A percentile compares a stretch with the other conserved stretches of the same genome.
Conservation (phyloP, 2,113 vertebrate species). For the Desmodus rotundus region DNA sequence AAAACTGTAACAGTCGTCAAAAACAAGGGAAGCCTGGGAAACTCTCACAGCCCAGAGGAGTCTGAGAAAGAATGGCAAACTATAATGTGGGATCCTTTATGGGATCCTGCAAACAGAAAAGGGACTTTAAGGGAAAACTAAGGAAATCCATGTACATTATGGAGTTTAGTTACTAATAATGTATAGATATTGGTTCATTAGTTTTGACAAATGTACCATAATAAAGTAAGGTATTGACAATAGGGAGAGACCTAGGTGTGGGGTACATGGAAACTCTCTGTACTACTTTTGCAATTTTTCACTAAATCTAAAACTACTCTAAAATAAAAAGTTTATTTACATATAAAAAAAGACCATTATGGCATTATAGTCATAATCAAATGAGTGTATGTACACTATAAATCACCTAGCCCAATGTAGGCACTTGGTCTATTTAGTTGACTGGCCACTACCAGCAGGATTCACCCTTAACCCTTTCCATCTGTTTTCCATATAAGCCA, state of each 20-base stretch:
- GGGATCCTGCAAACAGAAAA: background rate
- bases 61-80: background rate
- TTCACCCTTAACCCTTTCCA: background rate
- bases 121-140: background rate
- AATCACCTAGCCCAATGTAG: background rate
- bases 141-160: background rate
- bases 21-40: background rate
- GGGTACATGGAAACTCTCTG: background rate
- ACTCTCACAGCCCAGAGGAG: background rate
- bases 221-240: background rate
- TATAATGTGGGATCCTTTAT: background rate
- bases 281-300: background rate
- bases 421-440: background rate
- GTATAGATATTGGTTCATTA: background rate
- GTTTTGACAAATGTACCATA: background rate
- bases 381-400: background rate
- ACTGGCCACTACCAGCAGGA: background rate
- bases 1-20: background rate
- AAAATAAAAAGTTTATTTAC: background rate
- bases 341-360: background rate
- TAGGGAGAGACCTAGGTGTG: background rate
- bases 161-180: background rate
- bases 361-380: background rate
- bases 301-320: background rate
- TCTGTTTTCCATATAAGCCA: background rate